Conservation (phyloP, 2,113 vertebrate genomes). For the Symphodus melops region DNA sequence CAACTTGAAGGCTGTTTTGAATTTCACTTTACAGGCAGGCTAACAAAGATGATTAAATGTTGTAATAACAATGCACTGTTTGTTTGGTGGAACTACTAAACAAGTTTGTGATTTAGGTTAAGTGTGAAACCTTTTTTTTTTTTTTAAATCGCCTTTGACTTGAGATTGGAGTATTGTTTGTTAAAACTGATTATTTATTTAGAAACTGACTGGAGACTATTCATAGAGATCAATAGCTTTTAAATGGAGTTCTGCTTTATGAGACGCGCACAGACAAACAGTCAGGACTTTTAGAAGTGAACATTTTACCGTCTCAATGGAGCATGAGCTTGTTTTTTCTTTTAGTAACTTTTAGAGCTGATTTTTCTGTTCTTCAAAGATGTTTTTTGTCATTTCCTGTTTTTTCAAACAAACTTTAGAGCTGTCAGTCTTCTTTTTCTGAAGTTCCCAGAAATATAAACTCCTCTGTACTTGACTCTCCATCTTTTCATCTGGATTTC, state of each 20-base stretch:
- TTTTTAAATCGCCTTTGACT: constrained; percentile 24
- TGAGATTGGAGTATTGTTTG: constrained; percentile 40
- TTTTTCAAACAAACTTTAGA: constrained; percentile 42
- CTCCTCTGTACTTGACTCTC: constrained; percentile 62
- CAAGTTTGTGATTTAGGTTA: constrained; percentile 33
- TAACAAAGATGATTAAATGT: constrained; percentile 6
- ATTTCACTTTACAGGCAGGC: background rate
- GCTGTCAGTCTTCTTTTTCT: constrained; percentile 47
- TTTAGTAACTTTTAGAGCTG: constrained; percentile 13
- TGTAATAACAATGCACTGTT: constrained; percentile 50
- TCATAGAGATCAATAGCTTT: constrained; percentile 32
- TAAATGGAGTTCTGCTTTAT: constrained; percentile 16
- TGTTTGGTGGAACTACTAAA: constrained; percentile 53
- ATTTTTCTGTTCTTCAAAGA: constrained; percentile 4
- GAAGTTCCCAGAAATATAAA: constrained; percentile 55
- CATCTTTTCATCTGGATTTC: constrained; percentile 56
- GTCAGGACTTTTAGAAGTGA: constrained; percentile 58
- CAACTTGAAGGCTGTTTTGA: background rate
- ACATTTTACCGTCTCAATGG: constrained; percentile 59
- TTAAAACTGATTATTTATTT: constrained; percentile 61
- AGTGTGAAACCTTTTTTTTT: constrained; percentile 28
- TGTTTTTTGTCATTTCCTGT: constrained; percentile 16
- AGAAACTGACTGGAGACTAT: constrained; percentile 36
- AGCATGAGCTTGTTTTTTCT: constrained; percentile 66
- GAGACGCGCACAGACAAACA: constrained; percentile 35